Conservation (phyloP, 2,113 vertebrate genomes). For the Electrona antarctica region DNA sequence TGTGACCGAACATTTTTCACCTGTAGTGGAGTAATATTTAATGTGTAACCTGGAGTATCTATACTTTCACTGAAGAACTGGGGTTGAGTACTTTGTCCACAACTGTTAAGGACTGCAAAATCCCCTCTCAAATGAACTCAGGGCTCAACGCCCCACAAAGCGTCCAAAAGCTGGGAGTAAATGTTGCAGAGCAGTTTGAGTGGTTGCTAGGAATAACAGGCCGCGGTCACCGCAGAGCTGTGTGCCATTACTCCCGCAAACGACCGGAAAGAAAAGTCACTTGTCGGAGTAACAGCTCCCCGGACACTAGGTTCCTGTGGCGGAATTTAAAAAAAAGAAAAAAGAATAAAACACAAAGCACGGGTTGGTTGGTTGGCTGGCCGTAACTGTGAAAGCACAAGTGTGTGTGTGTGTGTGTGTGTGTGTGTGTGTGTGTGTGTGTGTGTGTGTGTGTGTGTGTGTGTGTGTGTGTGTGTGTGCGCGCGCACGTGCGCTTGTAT, state of each 20-base stretch:
- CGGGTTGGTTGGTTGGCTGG: neutral
- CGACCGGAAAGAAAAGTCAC: constrained; percentile 77
- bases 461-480: constrained; percentile 1
- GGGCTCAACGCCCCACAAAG: constrained; percentile 53
- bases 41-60: no score
- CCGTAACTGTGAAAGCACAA: neutral
- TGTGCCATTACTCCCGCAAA: constrained; percentile 71
- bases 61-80: no score
- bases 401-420: constrained; percentile 3
- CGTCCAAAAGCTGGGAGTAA: constrained; percentile 58
- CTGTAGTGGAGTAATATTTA: no score
- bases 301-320: constrained; percentile 60
- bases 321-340: constrained; percentile 57
- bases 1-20: no score
- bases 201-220: constrained; percentile 76
- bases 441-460: constrained; percentile 1
- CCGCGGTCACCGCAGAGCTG: constrained; percentile 51
- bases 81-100: no score
- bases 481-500: neutral
- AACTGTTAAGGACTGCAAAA: no score
- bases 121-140: constrained; percentile 18
- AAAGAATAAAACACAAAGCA: constrained; percentile 48
- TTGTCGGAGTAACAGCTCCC: constrained; percentile 73
- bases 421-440: neutral
- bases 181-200: constrained; percentile 61